These are phyloP conservation scores for Magallana angulata DNA, from an alignment of 1,140 invertebrate genomes.

Conservation along the genomic window DNA sequence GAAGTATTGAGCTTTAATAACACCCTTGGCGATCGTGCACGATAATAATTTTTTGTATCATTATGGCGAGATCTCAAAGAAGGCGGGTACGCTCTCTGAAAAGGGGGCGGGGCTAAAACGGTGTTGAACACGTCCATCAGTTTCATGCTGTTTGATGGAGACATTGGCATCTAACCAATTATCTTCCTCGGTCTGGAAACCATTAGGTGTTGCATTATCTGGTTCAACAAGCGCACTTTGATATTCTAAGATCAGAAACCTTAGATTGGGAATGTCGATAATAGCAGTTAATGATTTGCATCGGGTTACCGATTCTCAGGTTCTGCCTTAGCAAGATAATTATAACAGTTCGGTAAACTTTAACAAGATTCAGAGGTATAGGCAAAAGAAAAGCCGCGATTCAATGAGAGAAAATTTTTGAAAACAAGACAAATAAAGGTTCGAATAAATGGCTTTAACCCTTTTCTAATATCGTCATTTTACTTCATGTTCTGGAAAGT, in stretches of 20 bases:
- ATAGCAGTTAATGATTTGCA: slow-evolving; percentile 38
- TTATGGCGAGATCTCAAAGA: slow-evolving; percentile 8
- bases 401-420: not conserved
- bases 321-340: slow-evolving; percentile 27
- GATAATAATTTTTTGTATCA: slow-evolving; percentile 35
- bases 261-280: slow-evolving; percentile 36
- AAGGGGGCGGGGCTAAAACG: not conserved
- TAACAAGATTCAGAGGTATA: slow-evolving; percentile 7
- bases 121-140: not conserved
- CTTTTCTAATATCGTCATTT: too few species aligned
- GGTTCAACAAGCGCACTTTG: slow-evolving; percentile 36
- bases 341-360: slow-evolving; percentile 27
- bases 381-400: not conserved
- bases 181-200: slow-evolving; percentile 32
- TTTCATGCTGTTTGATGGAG: slow-evolving; percentile 8
- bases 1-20: slow-evolving; percentile 34
- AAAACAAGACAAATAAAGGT: too few species aligned
- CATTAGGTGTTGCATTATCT: slow-evolving; percentile 37
- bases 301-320: slow-evolving; percentile 10
- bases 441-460: too few species aligned
- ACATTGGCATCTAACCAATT: slow-evolving; percentile 30
- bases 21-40: slow-evolving; percentile 25
- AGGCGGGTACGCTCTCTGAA: not conserved
- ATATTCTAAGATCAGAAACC: slow-evolving; percentile 38
- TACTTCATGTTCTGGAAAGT: not conserved